phyloP scores from a whole-genome alignment of 2,113 vertebrate genomes.

The Apistogramma diplotaenia region DNA sequence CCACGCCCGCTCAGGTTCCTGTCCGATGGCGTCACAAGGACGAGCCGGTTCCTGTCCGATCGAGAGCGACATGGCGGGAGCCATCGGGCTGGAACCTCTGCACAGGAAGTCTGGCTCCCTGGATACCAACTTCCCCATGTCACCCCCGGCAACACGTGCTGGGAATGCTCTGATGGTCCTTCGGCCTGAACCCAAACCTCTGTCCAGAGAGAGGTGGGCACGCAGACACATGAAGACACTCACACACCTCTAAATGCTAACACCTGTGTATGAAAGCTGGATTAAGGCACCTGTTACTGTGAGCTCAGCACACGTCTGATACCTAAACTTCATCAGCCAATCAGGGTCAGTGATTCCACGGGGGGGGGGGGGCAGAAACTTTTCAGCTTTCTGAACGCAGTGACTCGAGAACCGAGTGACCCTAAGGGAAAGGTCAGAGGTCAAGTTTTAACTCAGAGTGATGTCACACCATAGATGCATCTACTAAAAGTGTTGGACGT shows the following conservation, averaged over 20 bases:
- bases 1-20: slow-evolving; percentile 90
- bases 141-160: slow-evolving; percentile 85
- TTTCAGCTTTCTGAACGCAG: no score
- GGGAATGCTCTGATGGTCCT: slow-evolving; percentile 85
- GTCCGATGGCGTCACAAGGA: slow-evolving; percentile 83
- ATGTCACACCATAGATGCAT: no score
- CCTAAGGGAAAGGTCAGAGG: no score
- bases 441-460: no score
- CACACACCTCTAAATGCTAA: not conserved
- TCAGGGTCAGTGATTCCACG: no score
- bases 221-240: not conserved
- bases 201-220: slow-evolving; percentile 90
- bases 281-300: not conserved
- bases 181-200: slow-evolving; percentile 88
- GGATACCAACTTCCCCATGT: slow-evolving; percentile 92
- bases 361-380: no score
- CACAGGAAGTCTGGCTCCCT: slow-evolving; percentile 96
- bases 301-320: not conserved
- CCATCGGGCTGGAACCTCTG: slow-evolving; percentile 91
- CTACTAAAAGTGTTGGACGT: no score
- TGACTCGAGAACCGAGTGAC: no score
- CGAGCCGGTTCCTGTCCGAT: slow-evolving; percentile 93
- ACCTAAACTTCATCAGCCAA: no score
- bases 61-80: slow-evolving; percentile 94
- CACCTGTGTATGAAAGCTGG: not conserved